Evolutionary conservation across 2,888 invertebrate genomes (phyloP), one percentile per base, ranked within the genome.

Genomic region (Molorchus minor): DNA sequence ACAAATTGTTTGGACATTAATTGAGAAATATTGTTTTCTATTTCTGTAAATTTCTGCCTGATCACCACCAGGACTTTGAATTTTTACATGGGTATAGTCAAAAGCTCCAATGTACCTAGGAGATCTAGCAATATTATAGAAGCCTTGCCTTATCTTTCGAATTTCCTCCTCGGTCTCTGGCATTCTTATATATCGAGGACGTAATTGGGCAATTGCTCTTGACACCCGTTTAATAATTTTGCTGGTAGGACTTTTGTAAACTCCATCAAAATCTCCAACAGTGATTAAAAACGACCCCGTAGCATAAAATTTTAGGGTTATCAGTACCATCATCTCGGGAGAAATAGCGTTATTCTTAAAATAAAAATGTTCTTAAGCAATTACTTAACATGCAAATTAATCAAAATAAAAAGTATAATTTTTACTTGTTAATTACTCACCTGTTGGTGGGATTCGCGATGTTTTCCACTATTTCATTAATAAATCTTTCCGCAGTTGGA

Each of bases 1-100:
- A 35, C 35, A 35, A 35, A 35, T 35, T 35, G 35, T 35, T 35
- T 35, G 35, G 3, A 35, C 35, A 35, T 35, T 36, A 1, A 36
- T 36, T 36, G 36, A 36, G 16, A 36, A 36, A 12, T 5, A 36
- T 13, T 2, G 13, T 36, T 36, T 36, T 12, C 36, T 36, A 36
- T 36, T 36, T 36, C 36, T 36, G 15, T 36, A 36, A 36, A 36
- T 36, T 36, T 36, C 36, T 3, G 36, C 36, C 3, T 36, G 3
- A 3, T 2, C 5, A 3, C 36, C 36, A 36, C 36, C 36, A 36
- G 36, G 12, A 36, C 5, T 5, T 36, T 5, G 3, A 2, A 36
- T 36, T 36, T 36, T 36, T 36, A 36, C 36, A n/a, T 35, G 35
- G 3, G 35, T 35, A n/a, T 13, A 35, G n/a, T 35, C 35, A 4